These are phyloP conservation scores for Tyrannus savana DNA, from an alignment of 2,113 vertebrate species.

Conservation along the genomic window DNA sequence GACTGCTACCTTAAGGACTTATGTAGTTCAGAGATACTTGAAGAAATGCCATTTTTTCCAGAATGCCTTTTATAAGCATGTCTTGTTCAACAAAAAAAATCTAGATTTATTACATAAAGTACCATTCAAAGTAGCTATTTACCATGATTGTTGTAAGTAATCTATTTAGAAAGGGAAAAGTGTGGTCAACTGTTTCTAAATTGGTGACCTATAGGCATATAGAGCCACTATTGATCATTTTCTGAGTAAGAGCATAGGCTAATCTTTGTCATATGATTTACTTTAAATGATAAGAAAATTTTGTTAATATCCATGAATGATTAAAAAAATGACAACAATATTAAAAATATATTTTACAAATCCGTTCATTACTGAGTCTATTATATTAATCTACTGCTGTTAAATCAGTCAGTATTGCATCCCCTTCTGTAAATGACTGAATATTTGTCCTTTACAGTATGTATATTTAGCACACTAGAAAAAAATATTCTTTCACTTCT, in stretches of 20 bases:
- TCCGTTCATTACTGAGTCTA: neutral
- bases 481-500: slow-evolving; percentile 12
- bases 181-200: neutral
- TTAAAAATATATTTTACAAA: slow-evolving; percentile 52
- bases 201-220: neutral
- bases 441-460: slow-evolving; percentile 3
- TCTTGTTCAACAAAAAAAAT: neutral
- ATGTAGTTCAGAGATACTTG: neutral
- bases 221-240: neutral
- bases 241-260: neutral
- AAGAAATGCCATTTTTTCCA: neutral
- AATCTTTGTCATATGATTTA: neutral
- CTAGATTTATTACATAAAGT: neutral
- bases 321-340: neutral
- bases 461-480: slow-evolving; percentile 41
- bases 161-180: neutral
- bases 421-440: neutral
- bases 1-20: neutral
- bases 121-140: neutral
- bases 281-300: neutral
- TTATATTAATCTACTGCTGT: neutral
- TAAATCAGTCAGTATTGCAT: slow-evolving; percentile 38
- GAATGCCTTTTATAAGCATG: neutral
- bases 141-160: neutral
- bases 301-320: neutral